These are phyloP conservation scores for Naso thynnoides DNA, from an alignment of 2,797 vertebrate species.

Conservation along the genomic window DNA sequence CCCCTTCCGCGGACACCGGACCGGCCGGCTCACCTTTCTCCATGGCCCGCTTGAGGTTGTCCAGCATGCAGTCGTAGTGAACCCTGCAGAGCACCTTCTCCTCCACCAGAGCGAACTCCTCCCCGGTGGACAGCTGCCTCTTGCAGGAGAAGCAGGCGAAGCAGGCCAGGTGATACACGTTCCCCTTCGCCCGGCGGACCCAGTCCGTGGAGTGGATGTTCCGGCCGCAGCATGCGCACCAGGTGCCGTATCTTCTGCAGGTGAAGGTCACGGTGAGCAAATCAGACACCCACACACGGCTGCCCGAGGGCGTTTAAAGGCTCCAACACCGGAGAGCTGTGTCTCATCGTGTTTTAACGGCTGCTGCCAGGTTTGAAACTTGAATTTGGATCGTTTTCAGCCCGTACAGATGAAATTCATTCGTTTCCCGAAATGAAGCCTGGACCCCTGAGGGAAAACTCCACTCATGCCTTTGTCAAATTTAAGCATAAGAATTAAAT, in stretches of 20 bases:
- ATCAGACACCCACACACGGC: background rate
- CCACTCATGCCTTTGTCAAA: no score
- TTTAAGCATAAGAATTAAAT: no score
- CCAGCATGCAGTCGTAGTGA: conserved; percentile 96
- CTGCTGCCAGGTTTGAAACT: background rate
- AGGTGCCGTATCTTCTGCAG: conserved; percentile 92
- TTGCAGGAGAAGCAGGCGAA: conserved; percentile 98
- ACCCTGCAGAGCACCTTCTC: conserved; percentile 94
- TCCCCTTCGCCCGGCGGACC: conserved; percentile 95
- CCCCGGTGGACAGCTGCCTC: conserved; percentile 94
- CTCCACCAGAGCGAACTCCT: conserved; percentile 96
- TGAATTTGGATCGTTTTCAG: no score
- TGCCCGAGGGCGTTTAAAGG: background rate
- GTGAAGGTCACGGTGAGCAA: background rate
- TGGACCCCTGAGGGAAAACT: no score
- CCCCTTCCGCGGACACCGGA: no score
- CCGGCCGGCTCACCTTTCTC: conserved; percentile 89
- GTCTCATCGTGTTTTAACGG: background rate
- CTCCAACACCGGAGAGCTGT: background rate
- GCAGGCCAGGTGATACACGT: conserved; percentile 95
- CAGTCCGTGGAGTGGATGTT: conserved; percentile 96
- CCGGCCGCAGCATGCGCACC: conserved; percentile 94
- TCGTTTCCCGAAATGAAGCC: no score
- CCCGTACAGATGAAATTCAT: no score
- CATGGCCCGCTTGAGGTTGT: conserved; percentile 94